Percentiles rank a stretch among this genome's conserved stretches.
Evolutionary conservation across 2,113 vertebrate species (phyloP).

Genomic region (Petroica traversi): DNA sequence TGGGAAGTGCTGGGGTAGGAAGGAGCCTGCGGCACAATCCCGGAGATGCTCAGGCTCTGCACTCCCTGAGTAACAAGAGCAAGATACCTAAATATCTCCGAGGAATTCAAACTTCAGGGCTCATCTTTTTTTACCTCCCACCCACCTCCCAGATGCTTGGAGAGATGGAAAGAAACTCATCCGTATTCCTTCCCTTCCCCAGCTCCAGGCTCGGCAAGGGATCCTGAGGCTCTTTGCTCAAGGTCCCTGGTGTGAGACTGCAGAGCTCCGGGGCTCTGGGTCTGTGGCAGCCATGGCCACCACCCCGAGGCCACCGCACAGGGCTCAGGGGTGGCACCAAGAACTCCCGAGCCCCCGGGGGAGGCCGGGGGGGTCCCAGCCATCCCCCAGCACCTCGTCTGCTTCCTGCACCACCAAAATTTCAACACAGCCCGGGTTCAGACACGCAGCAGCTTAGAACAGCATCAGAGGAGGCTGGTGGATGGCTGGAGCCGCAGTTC

Average conservation of each 20-base stretch:
- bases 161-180: constrained; percentile 23
- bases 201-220: background rate
- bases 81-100: constrained; percentile 46
- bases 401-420: background rate
- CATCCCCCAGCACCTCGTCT: background rate
- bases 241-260: background rate
- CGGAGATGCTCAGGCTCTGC: background rate
- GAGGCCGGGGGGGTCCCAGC: background rate
- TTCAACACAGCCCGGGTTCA: background rate
- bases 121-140: constrained; percentile 59
- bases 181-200: background rate
- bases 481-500: fast-evolving
- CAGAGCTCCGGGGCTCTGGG: background rate
- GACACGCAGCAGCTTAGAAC: background rate
- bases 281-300: fast-evolving
- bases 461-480: fast-evolving
- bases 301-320: fast-evolving
- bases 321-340: fast-evolving
- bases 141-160: constrained; percentile 62
- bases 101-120: constrained; percentile 58
- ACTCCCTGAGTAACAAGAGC: constrained; percentile 32
- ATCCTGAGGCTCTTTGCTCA: constrained; percentile 17
- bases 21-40: background rate
- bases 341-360: fast-evolving
- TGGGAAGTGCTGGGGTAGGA: background rate